These are phyloP conservation scores for Trichogramma evanescens DNA, from an alignment of 2,888 invertebrate genomes.

Conservation along the genomic window DNA sequence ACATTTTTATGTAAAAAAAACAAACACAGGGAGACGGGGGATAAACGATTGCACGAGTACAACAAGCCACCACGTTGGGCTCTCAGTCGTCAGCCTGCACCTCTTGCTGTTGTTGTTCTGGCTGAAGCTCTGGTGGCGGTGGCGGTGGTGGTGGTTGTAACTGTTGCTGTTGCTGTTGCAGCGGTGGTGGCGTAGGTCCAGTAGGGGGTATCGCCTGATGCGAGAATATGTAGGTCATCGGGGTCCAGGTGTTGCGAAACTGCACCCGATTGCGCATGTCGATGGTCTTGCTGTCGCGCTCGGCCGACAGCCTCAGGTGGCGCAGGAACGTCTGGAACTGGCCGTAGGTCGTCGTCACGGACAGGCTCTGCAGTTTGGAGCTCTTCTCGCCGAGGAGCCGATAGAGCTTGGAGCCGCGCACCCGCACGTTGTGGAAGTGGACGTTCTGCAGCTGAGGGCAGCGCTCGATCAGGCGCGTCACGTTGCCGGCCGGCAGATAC, in stretches of 20 bases:
- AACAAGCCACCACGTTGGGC: too few species aligned
- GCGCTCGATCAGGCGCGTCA: conserved; percentile 34
- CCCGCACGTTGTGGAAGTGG: conserved; percentile 28
- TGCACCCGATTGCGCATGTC: conserved; percentile 16
- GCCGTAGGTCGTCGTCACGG: conserved; percentile 22
- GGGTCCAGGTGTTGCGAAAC: conserved; percentile 26
- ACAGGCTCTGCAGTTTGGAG: conserved; percentile 25
- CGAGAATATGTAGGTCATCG: conserved; percentile 26
- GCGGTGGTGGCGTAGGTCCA: conserved; percentile 21
- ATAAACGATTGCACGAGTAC: too few species aligned
- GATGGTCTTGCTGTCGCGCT: conserved; percentile 26
- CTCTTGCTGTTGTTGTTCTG: too few species aligned
- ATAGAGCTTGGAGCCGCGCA: conserved; percentile 36
- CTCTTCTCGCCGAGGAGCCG: conserved; percentile 30
- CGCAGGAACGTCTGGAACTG: conserved; percentile 26
- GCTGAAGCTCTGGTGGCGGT: too few species aligned
- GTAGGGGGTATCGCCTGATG: conserved; percentile 18
- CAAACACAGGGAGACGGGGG: too few species aligned
- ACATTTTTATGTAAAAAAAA: too few species aligned
- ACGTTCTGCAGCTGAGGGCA: conserved; percentile 35
- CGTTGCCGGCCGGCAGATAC: conserved; percentile 28
- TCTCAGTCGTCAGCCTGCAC: too few species aligned
- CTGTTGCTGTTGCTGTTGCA: conserved; percentile 5
- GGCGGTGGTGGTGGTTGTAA: too few species aligned
- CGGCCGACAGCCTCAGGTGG: conserved; percentile 27